Conservation (phyloP, 2,113 vertebrate genomes). For the Phocoena sinus region DNA sequence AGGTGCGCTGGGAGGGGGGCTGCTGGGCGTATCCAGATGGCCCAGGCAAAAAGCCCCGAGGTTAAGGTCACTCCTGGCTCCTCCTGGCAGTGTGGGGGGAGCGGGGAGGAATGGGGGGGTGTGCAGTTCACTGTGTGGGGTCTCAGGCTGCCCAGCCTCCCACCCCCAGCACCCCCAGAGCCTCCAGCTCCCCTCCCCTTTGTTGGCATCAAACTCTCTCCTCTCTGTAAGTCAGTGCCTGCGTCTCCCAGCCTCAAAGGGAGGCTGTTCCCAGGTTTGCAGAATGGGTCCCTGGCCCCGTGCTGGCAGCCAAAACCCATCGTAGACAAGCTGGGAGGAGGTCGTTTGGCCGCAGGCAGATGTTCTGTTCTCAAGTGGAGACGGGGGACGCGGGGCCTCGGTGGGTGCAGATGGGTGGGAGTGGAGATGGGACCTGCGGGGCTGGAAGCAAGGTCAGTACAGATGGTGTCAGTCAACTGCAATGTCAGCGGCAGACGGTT, state of each 20-base stretch:
- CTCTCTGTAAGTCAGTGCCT: not conserved
- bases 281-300: not conserved
- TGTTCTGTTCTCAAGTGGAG: not conserved
- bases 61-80: not conserved
- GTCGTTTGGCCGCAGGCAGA: not conserved
- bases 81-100: not conserved
- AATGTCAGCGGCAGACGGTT: not conserved
- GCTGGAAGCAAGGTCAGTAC: not conserved
- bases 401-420: conserved; percentile 35
- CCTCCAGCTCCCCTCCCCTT: too few species aligned
- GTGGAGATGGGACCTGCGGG: conserved; percentile 28
- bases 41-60: not conserved
- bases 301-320: not conserved
- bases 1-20: not conserved
- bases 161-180: not conserved
- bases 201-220: not conserved
- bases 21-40: not conserved
- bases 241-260: not conserved
- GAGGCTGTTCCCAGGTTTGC: not conserved
- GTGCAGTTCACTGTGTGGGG: fast-evolving
- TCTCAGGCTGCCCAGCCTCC: not conserved
- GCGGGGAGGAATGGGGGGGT: not conserved
- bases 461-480: conserved; percentile 31
- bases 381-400: fast-evolving
- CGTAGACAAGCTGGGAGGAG: not conserved